phyloP scores from a whole-genome alignment of 2,113 vertebrate species.

The Laticauda colubrina region DNA sequence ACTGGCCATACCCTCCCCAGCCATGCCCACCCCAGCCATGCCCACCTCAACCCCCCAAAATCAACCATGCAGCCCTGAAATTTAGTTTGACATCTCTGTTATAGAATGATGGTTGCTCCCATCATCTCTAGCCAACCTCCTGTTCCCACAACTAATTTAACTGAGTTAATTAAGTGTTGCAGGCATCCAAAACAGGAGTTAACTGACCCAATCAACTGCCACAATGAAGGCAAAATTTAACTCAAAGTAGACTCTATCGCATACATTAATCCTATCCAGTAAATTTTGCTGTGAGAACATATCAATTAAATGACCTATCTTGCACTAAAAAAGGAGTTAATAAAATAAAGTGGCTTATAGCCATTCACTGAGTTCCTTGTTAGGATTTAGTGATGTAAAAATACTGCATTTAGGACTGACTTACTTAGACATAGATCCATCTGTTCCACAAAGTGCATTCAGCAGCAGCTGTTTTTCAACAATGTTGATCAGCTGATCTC shows the following conservation, averaged over 20 bases:
- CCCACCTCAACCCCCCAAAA: too few relatives aligned
- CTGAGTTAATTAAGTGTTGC: neutral
- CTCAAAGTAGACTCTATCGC: neutral
- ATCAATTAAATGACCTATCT: neutral
- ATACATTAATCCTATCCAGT: neutral
- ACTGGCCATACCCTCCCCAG: too few relatives aligned
- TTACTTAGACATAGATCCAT: neutral
- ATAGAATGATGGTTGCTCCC: neutral
- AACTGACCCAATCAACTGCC: neutral
- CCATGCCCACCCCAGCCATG: too few relatives aligned
- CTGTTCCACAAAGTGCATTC: neutral
- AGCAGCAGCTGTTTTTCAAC: neutral
- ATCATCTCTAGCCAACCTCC: neutral
- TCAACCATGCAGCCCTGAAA: too few relatives aligned
- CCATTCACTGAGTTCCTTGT: neutral
- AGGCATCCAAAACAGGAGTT: neutral
- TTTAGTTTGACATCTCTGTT: too few relatives aligned
- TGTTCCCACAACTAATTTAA: neutral
- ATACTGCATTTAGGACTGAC: neutral
- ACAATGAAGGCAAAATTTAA: neutral
- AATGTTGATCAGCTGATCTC: neutral
- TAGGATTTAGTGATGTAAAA: neutral
- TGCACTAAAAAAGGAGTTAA: neutral
- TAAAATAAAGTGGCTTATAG: neutral
- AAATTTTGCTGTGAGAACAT: neutral